Conservation (phyloP, 1,140 invertebrate genomes). For the Ephestia elutella region DNA sequence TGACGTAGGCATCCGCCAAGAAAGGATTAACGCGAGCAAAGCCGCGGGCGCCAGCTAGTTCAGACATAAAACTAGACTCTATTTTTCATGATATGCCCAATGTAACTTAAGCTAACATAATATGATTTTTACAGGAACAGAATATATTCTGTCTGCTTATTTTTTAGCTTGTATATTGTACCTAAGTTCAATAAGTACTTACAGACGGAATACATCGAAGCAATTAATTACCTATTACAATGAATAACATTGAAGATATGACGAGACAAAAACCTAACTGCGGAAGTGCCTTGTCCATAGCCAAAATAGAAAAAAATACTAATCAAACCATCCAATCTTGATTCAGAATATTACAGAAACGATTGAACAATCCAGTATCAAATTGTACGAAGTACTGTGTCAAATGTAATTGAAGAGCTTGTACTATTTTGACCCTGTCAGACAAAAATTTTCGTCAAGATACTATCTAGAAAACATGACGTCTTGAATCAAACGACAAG, state of each 20-base stretch:
- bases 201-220: neutral
- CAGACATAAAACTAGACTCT: no score
- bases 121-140: no score
- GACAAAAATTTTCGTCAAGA: conserved; percentile 65
- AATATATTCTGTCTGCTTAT: no score
- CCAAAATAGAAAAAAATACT: neutral
- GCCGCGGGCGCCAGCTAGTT: no score
- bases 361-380: conserved; percentile 2
- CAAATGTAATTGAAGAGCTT: conserved; percentile 63
- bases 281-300: conserved; percentile 1
- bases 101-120: no score
- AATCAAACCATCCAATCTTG: neutral
- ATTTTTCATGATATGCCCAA: no score
- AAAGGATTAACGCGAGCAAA: no score
- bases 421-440: conserved; percentile 64
- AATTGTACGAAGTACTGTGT: conserved; percentile 26
- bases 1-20: no score
- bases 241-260: neutral
- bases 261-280: neutral
- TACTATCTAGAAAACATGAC: conserved; percentile 64
- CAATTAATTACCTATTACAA: neutral
- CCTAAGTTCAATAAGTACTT: no score
- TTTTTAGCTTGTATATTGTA: no score
- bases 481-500: conserved; percentile 66
- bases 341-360: conserved; percentile 1